phyloP scores from a whole-genome alignment of 1,140 invertebrate species.

The Colletes gigas region DNA sequence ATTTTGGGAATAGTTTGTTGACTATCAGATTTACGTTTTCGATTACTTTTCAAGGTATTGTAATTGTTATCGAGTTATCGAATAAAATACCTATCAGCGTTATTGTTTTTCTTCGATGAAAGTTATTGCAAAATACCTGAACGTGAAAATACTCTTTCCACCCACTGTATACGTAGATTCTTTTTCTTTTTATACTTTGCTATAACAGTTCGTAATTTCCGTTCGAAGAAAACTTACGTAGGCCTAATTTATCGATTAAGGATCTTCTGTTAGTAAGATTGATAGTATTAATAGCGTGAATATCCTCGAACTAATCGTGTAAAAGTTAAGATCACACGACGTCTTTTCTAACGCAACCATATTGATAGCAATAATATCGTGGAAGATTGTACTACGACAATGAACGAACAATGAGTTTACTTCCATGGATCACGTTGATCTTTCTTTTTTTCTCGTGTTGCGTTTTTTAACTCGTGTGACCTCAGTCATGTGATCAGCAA shows the following conservation, averaged over 20 bases:
- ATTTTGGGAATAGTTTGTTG: too few relatives aligned
- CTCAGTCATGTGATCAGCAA: not conserved
- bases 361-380: not conserved
- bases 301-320: constrained; percentile 1
- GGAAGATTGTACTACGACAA: not conserved
- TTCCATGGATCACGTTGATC: not conserved
- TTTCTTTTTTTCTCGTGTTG: not conserved
- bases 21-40: too few relatives aligned
- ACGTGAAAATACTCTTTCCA: too few relatives aligned
- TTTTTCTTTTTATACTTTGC: not conserved
- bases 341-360: not conserved
- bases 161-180: not conserved
- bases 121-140: too few relatives aligned
- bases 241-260: constrained; percentile 10
- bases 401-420: not conserved
- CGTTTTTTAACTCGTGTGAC: not conserved
- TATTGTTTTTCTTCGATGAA: too few relatives aligned
- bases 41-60: too few relatives aligned
- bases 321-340: constrained; percentile 1
- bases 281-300: constrained; percentile 9
- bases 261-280: not conserved
- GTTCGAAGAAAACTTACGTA: not conserved
- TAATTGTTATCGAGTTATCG: too few relatives aligned
- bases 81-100: too few relatives aligned
- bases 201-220: not conserved